Evolutionary conservation across 2,113 vertebrate genomes (phyloP), one percentile per base, ranked within the genome.

Genomic region (Pleuronectes platessa): DNA sequence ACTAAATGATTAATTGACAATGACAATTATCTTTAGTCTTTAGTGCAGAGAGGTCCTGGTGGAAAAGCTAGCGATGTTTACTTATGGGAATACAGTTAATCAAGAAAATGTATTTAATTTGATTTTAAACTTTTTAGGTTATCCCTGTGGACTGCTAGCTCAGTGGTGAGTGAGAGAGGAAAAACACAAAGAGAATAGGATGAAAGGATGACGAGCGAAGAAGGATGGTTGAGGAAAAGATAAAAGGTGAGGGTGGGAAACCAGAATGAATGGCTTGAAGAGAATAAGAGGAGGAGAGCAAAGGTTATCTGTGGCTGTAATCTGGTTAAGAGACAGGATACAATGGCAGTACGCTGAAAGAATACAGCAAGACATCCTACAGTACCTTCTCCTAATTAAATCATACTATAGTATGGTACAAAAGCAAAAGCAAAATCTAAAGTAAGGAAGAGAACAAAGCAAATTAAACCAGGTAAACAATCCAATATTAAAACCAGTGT

Each of bases 241-340:
- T 18, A 26, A 45, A 45, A 45, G 31, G 35, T 6, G 55, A 79
- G 59, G 70, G 68, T 66, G 37, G 68, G 58, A 73, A 71, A 69
- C 59, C 51, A 61, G 62, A 83, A 31, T 31, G 1, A 56, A 74
- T 21, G 60, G 49, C 40, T 71, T 66, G 53, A 75, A 67, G 45
- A 45, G 62, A 71, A 72, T 9, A 27, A 37, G 69, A 42, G 59
- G 17, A 59, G 23, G 23, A 58, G 65, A 64, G 67, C 2, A 76
- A 58, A 72, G 78, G 6, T 83, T 70, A 83, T 68, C 24, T 68
- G 31, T 58, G 69, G 51, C 21, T 78, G 66, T 67, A 77, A 82
- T 49, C 31, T 7, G 31, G 31, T 31, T 31, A 72, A 18, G 45
- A 67, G 42, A 82, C n/a, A 26, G 37, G 40, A 69, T 65, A 70